These are phyloP conservation scores for Pangasianodon hypophthalmus DNA, from an alignment of 2,113 vertebrate species.

Conservation along the genomic window DNA sequence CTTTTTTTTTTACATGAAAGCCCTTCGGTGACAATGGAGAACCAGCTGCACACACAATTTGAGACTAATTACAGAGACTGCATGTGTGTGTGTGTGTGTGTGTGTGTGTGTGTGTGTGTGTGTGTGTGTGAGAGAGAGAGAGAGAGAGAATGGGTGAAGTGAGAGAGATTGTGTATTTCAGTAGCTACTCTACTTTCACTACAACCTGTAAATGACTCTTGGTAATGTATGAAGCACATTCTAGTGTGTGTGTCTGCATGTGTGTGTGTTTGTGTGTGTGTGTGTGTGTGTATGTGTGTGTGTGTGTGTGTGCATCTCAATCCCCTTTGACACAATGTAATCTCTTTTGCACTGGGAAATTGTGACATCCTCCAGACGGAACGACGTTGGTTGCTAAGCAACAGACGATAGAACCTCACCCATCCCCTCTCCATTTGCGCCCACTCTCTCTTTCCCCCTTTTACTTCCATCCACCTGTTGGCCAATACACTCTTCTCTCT, in stretches of 20 bases:
- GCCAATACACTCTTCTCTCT: constrained; percentile 38
- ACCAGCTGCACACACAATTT: constrained; percentile 50
- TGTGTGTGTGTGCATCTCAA: constrained; percentile 7
- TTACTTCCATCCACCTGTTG: constrained; percentile 50
- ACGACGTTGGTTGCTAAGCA: constrained; percentile 68
- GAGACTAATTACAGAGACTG: constrained; percentile 35
- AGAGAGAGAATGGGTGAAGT: not conserved
- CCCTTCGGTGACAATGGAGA: constrained; percentile 37
- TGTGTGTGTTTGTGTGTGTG: constrained; percentile 21
- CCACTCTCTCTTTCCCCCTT: constrained; percentile 40
- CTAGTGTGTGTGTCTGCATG: constrained; percentile 13
- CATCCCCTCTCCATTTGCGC: constrained; percentile 52
- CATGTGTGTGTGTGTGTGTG: constrained; percentile 16
- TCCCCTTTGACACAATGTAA: constrained; percentile 47
- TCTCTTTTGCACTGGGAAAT: constrained; percentile 50
- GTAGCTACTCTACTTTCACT: not conserved
- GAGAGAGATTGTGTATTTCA: not conserved
- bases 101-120: constrained; percentile 12
- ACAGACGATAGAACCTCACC: constrained; percentile 58
- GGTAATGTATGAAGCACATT: constrained; percentile 4
- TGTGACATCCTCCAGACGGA: constrained; percentile 50
- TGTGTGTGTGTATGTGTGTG: constrained; percentile 39
- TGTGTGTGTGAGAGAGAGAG: not conserved
- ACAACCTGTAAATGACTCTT: not conserved
- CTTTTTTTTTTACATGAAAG: constrained; percentile 34